Conservation (phyloP, 2,888 invertebrate genomes). For the Platynereis dumerilii region DNA sequence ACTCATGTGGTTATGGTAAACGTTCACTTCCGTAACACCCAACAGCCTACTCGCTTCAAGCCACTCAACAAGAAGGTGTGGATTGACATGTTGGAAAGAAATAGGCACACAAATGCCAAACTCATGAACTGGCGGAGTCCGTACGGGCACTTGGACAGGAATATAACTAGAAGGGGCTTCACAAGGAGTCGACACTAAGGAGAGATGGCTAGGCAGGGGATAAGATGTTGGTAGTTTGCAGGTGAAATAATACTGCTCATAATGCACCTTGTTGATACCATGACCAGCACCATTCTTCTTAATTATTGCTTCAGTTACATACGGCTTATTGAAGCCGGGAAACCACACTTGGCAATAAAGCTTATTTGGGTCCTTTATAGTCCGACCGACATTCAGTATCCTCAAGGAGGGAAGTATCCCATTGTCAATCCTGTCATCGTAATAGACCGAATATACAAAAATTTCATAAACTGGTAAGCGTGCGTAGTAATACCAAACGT, state of each 20-base stretch:
- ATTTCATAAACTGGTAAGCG: constrained; percentile 6
- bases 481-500: constrained; percentile 11
- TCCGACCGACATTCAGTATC: constrained; percentile 15
- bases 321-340: constrained; percentile 8
- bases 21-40: constrained; percentile 31
- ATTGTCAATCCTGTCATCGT: constrained; percentile 9
- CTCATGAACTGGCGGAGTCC: not conserved
- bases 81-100: constrained; percentile 24
- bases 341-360: constrained; percentile 28
- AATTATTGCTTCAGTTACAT: constrained; percentile 17
- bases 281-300: constrained; percentile 29
- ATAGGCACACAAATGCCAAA: constrained; percentile 32
- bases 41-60: constrained; percentile 26
- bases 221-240: constrained; percentile 18
- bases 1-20: constrained; percentile 24
- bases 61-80: constrained; percentile 29
- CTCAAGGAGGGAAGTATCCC: constrained; percentile 1
- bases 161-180: constrained; percentile 9
- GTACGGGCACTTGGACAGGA: constrained; percentile 16
- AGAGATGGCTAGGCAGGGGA: constrained; percentile 22
- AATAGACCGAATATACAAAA: constrained; percentile 14
- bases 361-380: not conserved
- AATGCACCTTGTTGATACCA: constrained; percentile 1
- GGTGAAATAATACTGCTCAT: constrained; percentile 30
- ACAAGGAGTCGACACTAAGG: constrained; percentile 21